Evolutionary conservation across 2,113 vertebrate species (phyloP).

Genomic region (Pituophis catenifer): DNA sequence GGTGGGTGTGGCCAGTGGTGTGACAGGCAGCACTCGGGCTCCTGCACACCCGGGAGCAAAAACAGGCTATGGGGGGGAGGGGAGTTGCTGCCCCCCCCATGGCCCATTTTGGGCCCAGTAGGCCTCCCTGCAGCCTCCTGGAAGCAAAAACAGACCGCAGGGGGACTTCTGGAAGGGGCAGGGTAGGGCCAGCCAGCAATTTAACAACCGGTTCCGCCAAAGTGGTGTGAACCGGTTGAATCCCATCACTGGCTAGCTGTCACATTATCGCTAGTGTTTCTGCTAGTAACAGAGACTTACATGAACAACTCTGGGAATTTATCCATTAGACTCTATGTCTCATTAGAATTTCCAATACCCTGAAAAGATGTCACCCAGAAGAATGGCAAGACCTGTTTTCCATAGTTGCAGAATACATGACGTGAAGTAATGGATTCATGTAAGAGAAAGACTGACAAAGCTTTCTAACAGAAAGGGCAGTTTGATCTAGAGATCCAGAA

Average conservation of each 20-base stretch:
- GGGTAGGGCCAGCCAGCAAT: too few relatives aligned
- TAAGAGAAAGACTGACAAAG: background rate
- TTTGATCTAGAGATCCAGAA: background rate
- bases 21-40: too few relatives aligned
- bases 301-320: background rate
- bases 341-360: background rate
- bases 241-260: background rate
- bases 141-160: too few relatives aligned
- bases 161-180: too few relatives aligned
- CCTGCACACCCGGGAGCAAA: too few relatives aligned
- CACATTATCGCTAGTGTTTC: background rate
- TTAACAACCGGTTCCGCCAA: too few relatives aligned
- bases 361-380: background rate
- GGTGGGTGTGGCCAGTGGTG: too few relatives aligned
- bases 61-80: too few relatives aligned
- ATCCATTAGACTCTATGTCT: background rate
- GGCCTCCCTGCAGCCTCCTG: too few relatives aligned
- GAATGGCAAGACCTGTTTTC: background rate
- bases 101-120: too few relatives aligned
- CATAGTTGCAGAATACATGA: background rate
- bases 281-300: background rate
- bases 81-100: too few relatives aligned
- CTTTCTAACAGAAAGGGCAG: background rate
- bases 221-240: too few relatives aligned
- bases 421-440: background rate